phyloP scores from a whole-genome alignment of 2,888 invertebrate species.

The Temnothorax unifasciatus region DNA sequence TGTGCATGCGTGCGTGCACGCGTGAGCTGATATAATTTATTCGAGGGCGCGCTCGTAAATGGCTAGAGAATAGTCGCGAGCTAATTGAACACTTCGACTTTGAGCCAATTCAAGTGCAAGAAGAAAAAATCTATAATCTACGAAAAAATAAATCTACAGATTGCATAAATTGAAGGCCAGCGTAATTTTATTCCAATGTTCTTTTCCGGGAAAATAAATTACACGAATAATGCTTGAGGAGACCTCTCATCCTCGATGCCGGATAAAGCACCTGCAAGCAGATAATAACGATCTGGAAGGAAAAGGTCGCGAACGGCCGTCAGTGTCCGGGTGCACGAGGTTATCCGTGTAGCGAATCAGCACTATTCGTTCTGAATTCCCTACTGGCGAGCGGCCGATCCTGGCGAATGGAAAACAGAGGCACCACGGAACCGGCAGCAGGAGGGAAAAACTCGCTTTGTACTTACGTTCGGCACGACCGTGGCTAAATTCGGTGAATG shows the following conservation, averaged over 20 bases:
- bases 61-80: constrained; percentile 45
- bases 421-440: constrained; percentile 26
- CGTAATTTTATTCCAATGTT: neutral
- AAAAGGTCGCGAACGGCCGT: constrained; percentile 69
- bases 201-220: neutral
- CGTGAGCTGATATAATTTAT: constrained; percentile 71
- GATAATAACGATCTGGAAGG: constrained; percentile 71
- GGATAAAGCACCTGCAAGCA: constrained; percentile 70
- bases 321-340: constrained; percentile 75
- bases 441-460: constrained; percentile 63
- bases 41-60: constrained; percentile 59
- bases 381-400: constrained; percentile 62
- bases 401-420: constrained; percentile 59
- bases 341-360: constrained; percentile 73
- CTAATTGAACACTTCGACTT: constrained; percentile 62
- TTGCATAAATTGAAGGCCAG: neutral
- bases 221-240: constrained; percentile 5
- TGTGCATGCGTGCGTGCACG: constrained; percentile 68
- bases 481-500: constrained; percentile 64
- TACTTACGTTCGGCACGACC: constrained; percentile 60
- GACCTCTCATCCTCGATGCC: constrained; percentile 61
- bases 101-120: neutral
- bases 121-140: neutral
- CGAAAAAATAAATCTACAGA: neutral
- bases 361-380: constrained; percentile 69